These are phyloP conservation scores for Mesorhabditis belari DNA, from an alignment of 2,888 invertebrate species.

Conservation along the genomic window DNA sequence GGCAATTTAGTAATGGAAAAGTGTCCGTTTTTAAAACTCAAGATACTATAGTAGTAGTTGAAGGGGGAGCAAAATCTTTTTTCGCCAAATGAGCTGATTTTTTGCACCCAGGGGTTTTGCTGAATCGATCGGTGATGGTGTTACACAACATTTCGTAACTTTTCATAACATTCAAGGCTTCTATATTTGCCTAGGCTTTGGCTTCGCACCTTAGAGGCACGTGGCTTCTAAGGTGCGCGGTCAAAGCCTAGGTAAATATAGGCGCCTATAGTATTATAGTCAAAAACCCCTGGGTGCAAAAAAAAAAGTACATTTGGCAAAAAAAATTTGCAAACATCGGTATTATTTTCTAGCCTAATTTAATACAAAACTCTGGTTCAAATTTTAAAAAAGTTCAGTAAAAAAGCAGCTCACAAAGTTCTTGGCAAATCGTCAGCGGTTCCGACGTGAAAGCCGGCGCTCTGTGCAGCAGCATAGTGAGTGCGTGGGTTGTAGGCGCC, in stretches of 20 bases:
- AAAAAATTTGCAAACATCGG: background rate
- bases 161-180: background rate
- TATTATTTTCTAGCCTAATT: background rate
- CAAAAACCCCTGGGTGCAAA: no score
- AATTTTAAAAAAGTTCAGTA: no score
- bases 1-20: no score
- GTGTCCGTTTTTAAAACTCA: no score
- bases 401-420: slow-evolving; percentile 38
- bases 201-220: no score
- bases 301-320: background rate
- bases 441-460: slow-evolving; percentile 46
- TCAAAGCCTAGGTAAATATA: no score
- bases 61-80: background rate
- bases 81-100: no score
- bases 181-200: no score
- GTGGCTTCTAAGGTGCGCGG: no score
- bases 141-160: no score
- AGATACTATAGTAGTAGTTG: background rate
- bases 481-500: slow-evolving; percentile 45
- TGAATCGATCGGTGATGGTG: no score
- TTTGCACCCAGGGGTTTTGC: background rate
- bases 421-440: slow-evolving; percentile 37
- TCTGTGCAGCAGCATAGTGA: slow-evolving; percentile 47
- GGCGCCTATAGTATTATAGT: no score
- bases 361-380: background rate